phyloP scores from a whole-genome alignment of 2,888 invertebrate genomes.

The Calephelis perditalis region DNA sequence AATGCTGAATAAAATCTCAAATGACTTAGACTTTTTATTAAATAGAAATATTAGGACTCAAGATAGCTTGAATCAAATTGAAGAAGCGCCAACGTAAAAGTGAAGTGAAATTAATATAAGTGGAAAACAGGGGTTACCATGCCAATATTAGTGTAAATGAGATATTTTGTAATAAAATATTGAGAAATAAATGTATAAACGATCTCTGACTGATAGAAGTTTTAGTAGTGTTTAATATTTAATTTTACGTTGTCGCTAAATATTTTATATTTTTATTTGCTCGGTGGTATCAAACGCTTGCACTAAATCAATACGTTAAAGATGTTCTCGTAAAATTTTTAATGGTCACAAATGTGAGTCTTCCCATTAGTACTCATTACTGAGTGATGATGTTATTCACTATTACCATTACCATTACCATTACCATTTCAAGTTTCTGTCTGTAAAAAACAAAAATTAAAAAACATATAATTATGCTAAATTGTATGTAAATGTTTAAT shows the following conservation, averaged over 20 bases:
- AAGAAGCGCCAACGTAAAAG: slow-evolving; percentile 61
- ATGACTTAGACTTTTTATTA: slow-evolving; percentile 88
- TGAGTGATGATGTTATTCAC: no score
- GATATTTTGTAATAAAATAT: slow-evolving; percentile 1
- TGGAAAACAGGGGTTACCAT: slow-evolving; percentile 58
- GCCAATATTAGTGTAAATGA: slow-evolving; percentile 35
- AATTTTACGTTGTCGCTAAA: neutral
- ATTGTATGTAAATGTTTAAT: no score
- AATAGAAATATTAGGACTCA: slow-evolving; percentile 77
- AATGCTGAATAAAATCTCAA: slow-evolving; percentile 88
- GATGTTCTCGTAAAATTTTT: no score
- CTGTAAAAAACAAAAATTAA: no score
- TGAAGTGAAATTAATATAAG: slow-evolving; percentile 34
- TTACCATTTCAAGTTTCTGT: no score
- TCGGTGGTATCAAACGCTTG: no score
- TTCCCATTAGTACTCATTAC: no score
- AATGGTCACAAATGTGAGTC: no score
- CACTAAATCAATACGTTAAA: no score
- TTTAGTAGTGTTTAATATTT: slow-evolving; percentile 9
- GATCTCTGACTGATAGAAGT: slow-evolving; percentile 4
- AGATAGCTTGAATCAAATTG: slow-evolving; percentile 45
- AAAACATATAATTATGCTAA: no score
- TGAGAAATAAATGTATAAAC: neutral
- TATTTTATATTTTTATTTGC: neutral
- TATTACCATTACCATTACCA: no score